phyloP scores from a whole-genome alignment of 2,113 vertebrate species.

The Lepus americanus region DNA sequence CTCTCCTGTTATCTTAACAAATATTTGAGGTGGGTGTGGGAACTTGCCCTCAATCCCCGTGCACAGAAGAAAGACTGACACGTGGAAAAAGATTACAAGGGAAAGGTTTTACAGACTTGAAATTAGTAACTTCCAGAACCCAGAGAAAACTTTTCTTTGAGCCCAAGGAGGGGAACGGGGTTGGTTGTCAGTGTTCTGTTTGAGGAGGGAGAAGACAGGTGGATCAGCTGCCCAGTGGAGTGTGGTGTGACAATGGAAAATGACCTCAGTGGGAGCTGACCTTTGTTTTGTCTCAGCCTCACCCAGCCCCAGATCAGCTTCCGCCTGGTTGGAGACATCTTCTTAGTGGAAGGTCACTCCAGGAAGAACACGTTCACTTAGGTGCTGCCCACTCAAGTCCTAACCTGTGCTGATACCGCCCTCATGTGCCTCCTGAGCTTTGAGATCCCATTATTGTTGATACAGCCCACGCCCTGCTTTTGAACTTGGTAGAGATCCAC shows the following conservation, averaged over 20 bases:
- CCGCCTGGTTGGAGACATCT: neutral
- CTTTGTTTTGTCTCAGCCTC: neutral
- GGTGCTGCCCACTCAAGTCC: neutral
- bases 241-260: neutral
- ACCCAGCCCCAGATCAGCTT: neutral
- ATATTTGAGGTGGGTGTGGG: neutral
- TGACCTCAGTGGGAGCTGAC: rapidly evolving
- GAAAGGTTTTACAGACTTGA: neutral
- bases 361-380: neutral
- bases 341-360: neutral
- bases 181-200: neutral
- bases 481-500: neutral
- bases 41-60: neutral
- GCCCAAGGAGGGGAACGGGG: neutral
- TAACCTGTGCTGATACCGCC: neutral
- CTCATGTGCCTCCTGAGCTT: neutral
- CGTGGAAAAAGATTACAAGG: neutral
- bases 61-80: neutral
- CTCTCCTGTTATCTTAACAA: neutral
- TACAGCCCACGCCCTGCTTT: neutral
- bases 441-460: neutral
- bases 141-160: neutral
- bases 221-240: neutral
- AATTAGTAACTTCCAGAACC: neutral
- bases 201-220: neutral